Base-by-base conservation (phyloP, 2,113 vertebrate species). In the Beaufortia kweichowensis region DNA sequence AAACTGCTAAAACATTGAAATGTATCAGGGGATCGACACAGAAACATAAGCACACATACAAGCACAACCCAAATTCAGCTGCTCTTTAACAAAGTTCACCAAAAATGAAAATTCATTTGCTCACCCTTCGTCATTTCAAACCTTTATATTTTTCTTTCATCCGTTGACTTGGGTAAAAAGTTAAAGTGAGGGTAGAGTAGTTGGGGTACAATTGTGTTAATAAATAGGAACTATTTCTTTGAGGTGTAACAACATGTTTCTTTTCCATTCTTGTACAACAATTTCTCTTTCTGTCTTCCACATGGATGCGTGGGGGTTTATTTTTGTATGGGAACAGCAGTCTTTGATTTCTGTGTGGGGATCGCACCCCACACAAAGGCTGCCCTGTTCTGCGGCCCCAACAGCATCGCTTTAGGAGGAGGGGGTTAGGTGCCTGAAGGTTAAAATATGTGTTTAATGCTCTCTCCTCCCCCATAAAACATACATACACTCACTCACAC, bases 321-420 rank as follows among this genome's bases (percentile, higher is more conserved):
- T 92, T 92, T 91, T 91, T 88, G 85, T 92, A 88, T 33, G 85
- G 85, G 87, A 84, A 73, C 76, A 89, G 87, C 87, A 91, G 90
- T 80, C 41, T 92, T 92, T 92, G 91, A 92, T 92, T 93, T 90
- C 90, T 66, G 88, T 79, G 89, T 87, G 85, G 90, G 89, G 92
- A 91, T 88, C 85, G 75, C 67, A 80, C 83, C 84, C 87, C 82
- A 86, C 81, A 93, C 92, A 93, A 93, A 91, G 90, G 86, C 84
- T 86, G 87, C 88, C 91, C 91, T 93, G 91, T 93, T 92, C 89
- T 78, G 80, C 85, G 88, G 87, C 90, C 88, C 83, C 87, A 84
- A 79, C 86, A 86, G 80, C 87, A 82, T 78, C 76, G 81, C 81
- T 87, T 41, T n/a, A n/a, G n/a, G n/a, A n/a, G n/a, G 17, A 23